Conservation (phyloP, 2,888 invertebrate species). For the Stenichneumon culpator region DNA sequence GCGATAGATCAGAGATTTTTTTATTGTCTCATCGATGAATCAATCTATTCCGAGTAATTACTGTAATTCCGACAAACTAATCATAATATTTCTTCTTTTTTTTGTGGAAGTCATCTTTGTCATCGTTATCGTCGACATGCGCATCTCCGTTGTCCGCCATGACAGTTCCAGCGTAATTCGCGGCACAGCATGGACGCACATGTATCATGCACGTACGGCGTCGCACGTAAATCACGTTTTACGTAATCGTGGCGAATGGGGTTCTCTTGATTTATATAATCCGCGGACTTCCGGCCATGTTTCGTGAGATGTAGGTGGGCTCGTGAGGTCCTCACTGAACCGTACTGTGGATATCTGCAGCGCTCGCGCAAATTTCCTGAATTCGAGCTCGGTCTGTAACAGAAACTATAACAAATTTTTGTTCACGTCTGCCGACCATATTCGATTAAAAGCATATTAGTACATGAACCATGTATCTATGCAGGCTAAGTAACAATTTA, state of each 20-base stretch:
- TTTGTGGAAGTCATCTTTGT: constrained; percentile 3
- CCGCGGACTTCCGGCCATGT: constrained; percentile 17
- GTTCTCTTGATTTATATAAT: constrained; percentile 48
- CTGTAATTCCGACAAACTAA: neutral
- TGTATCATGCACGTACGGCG: constrained; percentile 20
- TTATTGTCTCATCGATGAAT: constrained; percentile 25
- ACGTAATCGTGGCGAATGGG: constrained; percentile 47
- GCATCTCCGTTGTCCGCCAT: neutral
- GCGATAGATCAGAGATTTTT: neutral
- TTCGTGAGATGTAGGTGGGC: constrained; percentile 13
- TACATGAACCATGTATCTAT: no score
- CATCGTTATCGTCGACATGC: constrained; percentile 15
- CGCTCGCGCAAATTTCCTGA: neutral
- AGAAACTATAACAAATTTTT: neutral
- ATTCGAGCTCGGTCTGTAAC: neutral
- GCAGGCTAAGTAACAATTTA: no score
- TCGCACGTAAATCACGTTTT: constrained; percentile 46
- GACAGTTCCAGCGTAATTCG: constrained; percentile 12
- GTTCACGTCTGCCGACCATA: no score
- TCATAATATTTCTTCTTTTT: neutral
- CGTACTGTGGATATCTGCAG: neutral
- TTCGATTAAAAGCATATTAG: no score
- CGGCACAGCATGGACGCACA: constrained; percentile 1
- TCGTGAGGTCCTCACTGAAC: neutral
- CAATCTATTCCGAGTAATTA: constrained; percentile 1